Conservation (phyloP, 2,888 invertebrate genomes). For the Bimastos eiseni region DNA sequence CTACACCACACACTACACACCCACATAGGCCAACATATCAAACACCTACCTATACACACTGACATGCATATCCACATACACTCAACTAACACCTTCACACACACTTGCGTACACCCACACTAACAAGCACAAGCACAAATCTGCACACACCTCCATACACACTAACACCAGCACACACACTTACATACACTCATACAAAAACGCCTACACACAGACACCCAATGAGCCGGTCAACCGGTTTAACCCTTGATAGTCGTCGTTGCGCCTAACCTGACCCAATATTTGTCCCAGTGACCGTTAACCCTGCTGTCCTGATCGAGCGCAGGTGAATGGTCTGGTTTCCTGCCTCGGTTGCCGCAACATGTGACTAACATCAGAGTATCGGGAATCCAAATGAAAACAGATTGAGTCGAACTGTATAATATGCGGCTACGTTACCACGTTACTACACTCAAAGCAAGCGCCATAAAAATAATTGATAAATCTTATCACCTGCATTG, state of each 20-base stretch:
- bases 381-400: background rate
- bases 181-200: background rate
- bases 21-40: background rate
- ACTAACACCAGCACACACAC: too few relatives aligned
- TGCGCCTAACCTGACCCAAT: slow-evolving; percentile 2
- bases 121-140: background rate
- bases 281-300: background rate
- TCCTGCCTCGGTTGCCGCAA: background rate
- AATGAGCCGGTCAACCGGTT: background rate
- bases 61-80: too few relatives aligned
- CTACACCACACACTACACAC: background rate
- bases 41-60: background rate
- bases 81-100: background rate
- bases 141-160: background rate
- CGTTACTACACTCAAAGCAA: background rate
- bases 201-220: background rate
- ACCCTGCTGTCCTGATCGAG: background rate
- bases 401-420: background rate
- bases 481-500: too few relatives aligned
- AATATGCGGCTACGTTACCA: background rate
- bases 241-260: background rate
- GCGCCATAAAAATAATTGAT: too few relatives aligned
- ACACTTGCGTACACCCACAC: background rate
- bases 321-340: background rate
- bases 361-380: background rate